Base-by-base conservation (phyloP, 2,888 invertebrate genomes). In the Sinopyrophorus schimmeli region DNA sequence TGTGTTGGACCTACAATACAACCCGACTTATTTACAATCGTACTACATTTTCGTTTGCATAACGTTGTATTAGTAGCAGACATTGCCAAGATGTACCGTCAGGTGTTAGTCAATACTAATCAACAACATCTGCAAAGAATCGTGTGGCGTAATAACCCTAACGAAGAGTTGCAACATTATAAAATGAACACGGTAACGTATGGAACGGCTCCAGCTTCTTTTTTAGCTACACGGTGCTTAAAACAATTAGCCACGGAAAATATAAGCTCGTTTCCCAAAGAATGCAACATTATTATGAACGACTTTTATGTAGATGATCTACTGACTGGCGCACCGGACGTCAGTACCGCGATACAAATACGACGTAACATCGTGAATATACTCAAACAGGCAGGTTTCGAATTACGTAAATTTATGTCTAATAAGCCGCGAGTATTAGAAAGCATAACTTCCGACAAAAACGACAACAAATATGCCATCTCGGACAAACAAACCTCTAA, bases 221-320 rank as follows among this genome's bases (percentile, higher is more conserved):
- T 44, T 46, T 15, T 61, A 21, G 57, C 60, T 2, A 26, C 21
- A 2, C 3, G 41, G 6, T 35, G 35, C 26, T 26, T 48, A 21
- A 20, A 48, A 6, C 48, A 58, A 38, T 27, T 60, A 11, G 58
- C 47, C 3, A 2, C 17, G 15, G 53, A 55, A 11, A 27, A 34
- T 9, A 20, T 38, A 26, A 2, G 11, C 5, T 30, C 11, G 6
- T 43, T 28, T 42, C 47, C 55, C 2, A 15, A 10, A 14, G 47
- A 41, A 16, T 15, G 41, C 16, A n/a, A 21, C 21, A 41, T 50
- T 12, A 54, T 60, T 10, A 28, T 31, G 34, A 48, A 27, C 9
- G 54, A 59, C 32, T 60, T 60, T 35, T 60, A 55, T 30, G 53
- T 60, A 3, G 56, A 59, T 23, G 59, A 60, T 18, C 18, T 54